phyloP scores from a whole-genome alignment of 2,113 vertebrate genomes.

The Oenanthe melanoleuca region DNA sequence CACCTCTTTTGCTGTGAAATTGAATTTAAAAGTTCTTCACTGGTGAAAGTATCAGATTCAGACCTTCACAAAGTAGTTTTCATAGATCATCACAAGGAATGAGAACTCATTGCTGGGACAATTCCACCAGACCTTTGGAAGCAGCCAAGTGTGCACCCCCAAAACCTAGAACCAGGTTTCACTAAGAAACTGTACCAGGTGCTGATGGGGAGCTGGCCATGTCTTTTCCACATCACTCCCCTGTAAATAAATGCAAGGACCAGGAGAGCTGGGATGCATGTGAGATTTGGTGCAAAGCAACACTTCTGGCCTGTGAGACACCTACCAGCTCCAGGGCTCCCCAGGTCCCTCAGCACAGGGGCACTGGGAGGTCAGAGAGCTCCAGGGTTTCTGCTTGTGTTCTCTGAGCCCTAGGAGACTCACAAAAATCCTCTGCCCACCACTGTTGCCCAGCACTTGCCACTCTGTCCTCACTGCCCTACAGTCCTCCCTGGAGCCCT shows the following conservation, averaged over 20 bases:
- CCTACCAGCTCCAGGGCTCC: not conserved
- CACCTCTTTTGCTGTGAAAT: not conserved
- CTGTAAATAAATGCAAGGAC: not conserved
- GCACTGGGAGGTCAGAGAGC: not conserved
- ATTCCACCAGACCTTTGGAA: not conserved
- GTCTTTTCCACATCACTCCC: not conserved
- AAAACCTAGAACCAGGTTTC: not conserved
- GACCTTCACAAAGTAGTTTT: not conserved
- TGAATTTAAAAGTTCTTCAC: not conserved
- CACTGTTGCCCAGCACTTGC: not conserved
- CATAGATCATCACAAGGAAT: not conserved
- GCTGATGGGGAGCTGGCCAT: fast-evolving
- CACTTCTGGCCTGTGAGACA: not conserved
- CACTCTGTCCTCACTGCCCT: no score
- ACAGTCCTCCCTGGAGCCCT: no score
- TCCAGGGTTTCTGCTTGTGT: not conserved
- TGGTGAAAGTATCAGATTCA: not conserved
- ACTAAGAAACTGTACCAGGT: not conserved
- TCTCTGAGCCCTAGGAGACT: not conserved
- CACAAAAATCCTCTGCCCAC: not conserved
- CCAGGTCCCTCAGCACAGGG: not conserved
- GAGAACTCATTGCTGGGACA: not conserved
- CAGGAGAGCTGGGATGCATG: not conserved
- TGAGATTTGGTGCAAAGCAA: not conserved
- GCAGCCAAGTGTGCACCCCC: fast-evolving